Evolutionary conservation across 1,140 invertebrate species (phyloP), one percentile per base, ranked within the genome.

Genomic region (Trichonephila clavata): DNA sequence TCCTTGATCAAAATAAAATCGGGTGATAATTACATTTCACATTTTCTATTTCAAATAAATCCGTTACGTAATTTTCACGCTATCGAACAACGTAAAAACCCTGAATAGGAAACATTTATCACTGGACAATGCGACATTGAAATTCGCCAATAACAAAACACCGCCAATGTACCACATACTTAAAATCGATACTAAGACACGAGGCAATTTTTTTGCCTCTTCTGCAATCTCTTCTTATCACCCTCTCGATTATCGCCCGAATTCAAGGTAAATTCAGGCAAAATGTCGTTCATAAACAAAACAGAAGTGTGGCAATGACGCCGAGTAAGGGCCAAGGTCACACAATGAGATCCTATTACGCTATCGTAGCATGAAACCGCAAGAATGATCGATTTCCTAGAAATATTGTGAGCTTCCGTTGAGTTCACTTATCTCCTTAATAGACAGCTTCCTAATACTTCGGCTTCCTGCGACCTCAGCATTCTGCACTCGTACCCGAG

Each of bases 311-410:
- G 50, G 50, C 3, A 50, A 50, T 50, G 50, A 50, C 50, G 50
- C 50, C 50, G 50, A 50, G 27, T 77, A 18, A 77, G 71, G 71
- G 71, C 71, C 71, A 77, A 77, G 71, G 71, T 77, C 71, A 16
- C 27, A 21, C 18, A 63, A 63, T 20, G 14, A 77, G 71, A 77
- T 77, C 71, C 71, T 77, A 77, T 77, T 77, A 77, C 71, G 71
- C 32, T 77, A 77, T 77, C 71, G 32, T 32, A 27, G 71, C 16
- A 77, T 77, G 71, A 77, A 77, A 77, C 71, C 71, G 27, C 71
- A 77, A 77, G 71, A 77, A 77, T 77, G 71, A 77, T 77, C 71
- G 71, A 77, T 77, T 77, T 77, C 71, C 32, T 13, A 77, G 71
- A 77, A 77, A 77, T 77, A 77, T 77, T 27, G 32, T 77, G 32